Evolutionary conservation across 2,797 vertebrate species (phyloP).

Genomic region (Harpagifer antarcticus): DNA sequence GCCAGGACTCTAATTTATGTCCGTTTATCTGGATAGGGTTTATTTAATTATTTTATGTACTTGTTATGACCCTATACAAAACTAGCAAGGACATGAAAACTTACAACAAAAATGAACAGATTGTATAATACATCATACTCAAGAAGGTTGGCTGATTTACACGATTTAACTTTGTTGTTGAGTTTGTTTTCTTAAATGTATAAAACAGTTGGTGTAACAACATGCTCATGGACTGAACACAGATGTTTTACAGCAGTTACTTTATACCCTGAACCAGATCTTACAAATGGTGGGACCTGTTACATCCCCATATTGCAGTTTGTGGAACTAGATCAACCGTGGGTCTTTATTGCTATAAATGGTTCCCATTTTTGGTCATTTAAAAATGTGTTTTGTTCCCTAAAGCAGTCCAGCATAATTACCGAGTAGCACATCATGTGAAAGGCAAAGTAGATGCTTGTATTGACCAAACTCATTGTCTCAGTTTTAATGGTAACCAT

Average conservation of each 20-base stretch:
- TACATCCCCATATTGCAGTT: constrained; percentile 22
- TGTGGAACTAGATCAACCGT: neutral
- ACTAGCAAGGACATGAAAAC: neutral
- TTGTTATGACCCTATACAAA: neutral
- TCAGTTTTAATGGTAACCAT: neutral
- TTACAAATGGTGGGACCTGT: constrained; percentile 7
- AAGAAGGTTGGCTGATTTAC: neutral
- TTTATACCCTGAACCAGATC: constrained; percentile 5
- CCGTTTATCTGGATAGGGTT: neutral
- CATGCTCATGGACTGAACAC: neutral
- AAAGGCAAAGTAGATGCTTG: neutral
- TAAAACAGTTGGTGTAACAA: neutral
- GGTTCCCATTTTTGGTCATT: constrained; percentile 22
- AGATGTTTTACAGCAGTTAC: neutral
- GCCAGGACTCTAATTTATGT: neutral
- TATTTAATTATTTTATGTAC: neutral
- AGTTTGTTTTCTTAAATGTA: neutral
- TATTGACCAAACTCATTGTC: neutral
- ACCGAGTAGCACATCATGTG: neutral
- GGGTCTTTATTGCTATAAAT: neutral
- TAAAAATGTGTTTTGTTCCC: neutral
- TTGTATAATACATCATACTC: neutral
- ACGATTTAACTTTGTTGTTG: neutral
- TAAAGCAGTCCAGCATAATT: neutral
- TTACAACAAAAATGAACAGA: neutral